Evolutionary conservation across 2,113 vertebrate genomes (phyloP).

Genomic region (Carassius carassius): DNA sequence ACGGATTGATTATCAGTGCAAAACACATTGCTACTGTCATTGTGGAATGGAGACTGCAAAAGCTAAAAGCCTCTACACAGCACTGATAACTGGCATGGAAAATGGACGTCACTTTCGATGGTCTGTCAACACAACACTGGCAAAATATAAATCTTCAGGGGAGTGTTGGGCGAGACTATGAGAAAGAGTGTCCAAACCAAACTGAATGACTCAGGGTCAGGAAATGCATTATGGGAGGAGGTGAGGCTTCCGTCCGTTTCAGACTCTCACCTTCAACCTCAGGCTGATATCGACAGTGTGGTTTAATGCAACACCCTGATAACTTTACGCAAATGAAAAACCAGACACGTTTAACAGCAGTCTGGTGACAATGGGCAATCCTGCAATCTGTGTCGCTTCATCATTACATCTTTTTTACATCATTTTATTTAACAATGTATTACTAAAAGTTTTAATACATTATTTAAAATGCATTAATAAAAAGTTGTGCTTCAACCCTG

Average conservation of each 20-base stretch:
- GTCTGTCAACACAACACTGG: background rate
- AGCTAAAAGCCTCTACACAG: conserved; percentile 38
- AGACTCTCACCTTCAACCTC: conserved; percentile 53
- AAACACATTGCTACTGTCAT: conserved; percentile 41
- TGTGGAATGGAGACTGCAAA: conserved; percentile 15
- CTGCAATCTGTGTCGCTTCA: background rate
- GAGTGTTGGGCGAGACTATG: conserved; percentile 1
- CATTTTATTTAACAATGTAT: too few species aligned
- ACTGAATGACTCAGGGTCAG: conserved; percentile 46
- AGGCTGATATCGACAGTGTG: conserved; percentile 5
- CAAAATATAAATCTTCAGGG: conserved; percentile 6
- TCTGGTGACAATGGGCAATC: background rate
- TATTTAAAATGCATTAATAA: background rate
- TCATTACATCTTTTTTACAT: too few species aligned
- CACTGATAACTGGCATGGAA: conserved; percentile 59
- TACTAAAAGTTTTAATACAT: too few species aligned
- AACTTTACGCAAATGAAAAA: background rate
- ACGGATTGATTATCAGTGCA: conserved; percentile 40
- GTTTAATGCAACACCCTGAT: conserved; percentile 12
- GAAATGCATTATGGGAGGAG: conserved; percentile 54
- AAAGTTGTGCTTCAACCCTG: background rate
- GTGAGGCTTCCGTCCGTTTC: conserved; percentile 49
- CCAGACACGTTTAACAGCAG: background rate
- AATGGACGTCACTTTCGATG: conserved; percentile 41
- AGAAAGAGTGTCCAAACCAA: conserved; percentile 49